A percentile compares a stretch with the other conserved stretches of the same genome.
Conservation (phyloP, 2,797 vertebrate species). For the Pipistrellus kuhlii region DNA sequence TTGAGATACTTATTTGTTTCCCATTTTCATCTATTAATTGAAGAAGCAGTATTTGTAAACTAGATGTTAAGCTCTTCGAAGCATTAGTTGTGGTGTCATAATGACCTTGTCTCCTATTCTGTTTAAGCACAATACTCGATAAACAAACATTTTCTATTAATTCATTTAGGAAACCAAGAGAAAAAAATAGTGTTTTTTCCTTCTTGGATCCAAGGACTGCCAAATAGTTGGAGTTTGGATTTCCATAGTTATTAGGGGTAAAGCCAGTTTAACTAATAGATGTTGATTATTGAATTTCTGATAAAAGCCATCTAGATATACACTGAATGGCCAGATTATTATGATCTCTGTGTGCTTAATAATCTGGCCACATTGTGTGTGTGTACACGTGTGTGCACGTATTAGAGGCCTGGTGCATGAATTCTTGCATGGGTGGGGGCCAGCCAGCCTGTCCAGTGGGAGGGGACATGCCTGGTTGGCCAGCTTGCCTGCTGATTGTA, state of each 20-base stretch:
- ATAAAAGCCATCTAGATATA: neutral
- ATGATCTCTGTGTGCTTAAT: no score
- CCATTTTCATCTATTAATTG: conserved; percentile 39
- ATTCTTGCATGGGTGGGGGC: no score
- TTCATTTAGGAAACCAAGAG: conserved; percentile 46
- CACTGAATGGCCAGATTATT: no score
- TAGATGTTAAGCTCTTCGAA: conserved; percentile 49
- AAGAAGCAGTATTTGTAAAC: conserved; percentile 41
- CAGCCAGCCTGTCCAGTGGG: no score
- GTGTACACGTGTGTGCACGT: no score
- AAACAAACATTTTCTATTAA: conserved; percentile 21
- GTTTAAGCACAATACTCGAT: conserved; percentile 33
- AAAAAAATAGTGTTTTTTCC: neutral
- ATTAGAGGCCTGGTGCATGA: no score
- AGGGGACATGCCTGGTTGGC: no score
- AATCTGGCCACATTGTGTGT: no score
- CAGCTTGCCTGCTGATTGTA: no score
- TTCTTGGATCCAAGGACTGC: neutral
- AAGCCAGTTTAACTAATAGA: conserved; percentile 3
- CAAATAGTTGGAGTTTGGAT: conserved; percentile 34
- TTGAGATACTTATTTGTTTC: conserved; percentile 47
- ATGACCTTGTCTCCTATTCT: conserved; percentile 46
- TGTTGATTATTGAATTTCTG: conserved; percentile 25
- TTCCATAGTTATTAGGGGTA: conserved; percentile 17
- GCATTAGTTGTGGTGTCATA: conserved; percentile 22